Base-by-base conservation (phyloP, 1,140 invertebrate species). In the Holcopasites calliopsidis region DNA sequence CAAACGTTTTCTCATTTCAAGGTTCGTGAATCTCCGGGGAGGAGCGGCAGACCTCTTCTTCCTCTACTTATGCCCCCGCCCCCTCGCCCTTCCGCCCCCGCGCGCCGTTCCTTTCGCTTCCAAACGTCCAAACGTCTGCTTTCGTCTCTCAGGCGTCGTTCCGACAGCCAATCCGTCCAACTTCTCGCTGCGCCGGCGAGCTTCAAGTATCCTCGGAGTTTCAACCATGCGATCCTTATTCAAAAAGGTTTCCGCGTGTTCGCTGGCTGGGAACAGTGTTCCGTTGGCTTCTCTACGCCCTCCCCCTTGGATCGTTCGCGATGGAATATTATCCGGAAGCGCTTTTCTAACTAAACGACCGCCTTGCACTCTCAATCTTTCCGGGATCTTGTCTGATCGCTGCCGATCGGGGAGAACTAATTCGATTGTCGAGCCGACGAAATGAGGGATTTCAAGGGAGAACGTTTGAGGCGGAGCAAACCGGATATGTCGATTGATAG, bases 141-240 rank as follows among this genome's bases (percentile, higher is more conserved):
- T 82, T 58, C 79, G 62, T 82, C 77, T 80, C 26, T 54, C 62
- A 55, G 74, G 55, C 77, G 68, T 80, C 61, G 66, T 54, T 82
- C 80, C 68, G 61, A 77, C 79, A 82, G 74, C 79, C 80, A 82
- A 82, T 82, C 79, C 79, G 79, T 72, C 80, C 61, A 66, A 81
- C 80, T 80, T 81, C 80, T 66, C 80, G 68, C 50, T 65, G 62
- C 74, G 55, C 79, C 72, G 65, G 74, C 69, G 55, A 81, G 74
- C 55, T 69, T 82, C 80, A 77, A 82, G 80, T 81, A 82, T 82
- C 54, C 79, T 82, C 68, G 54, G 66, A 60, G 74, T 73, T 72
- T 75, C 79, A 81, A 76, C 74, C 62, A 64, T 69, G 73, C 79
- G 64, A 76, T 68, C 61, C 78, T 81, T 81, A 82, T 81, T 81